A percentile compares a stretch with the other conserved stretches of the same genome.
Evolutionary conservation across 2,888 invertebrate species (phyloP).

Genomic region (Onthophagus sagittarius): DNA sequence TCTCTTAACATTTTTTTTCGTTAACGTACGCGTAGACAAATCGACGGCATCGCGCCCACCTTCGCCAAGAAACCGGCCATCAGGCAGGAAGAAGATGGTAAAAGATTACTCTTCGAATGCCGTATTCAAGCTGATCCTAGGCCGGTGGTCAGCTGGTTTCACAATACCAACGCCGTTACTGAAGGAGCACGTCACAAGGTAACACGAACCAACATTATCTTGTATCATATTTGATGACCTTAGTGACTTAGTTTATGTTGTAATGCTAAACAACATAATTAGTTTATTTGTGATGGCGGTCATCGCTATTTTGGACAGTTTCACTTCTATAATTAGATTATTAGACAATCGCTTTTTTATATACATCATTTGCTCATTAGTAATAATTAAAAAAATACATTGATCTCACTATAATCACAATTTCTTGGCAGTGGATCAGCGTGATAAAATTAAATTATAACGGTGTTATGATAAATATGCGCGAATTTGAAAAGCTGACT

Average conservation of each 20-base stretch:
- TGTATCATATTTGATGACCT: too few species aligned
- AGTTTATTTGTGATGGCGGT: neutral
- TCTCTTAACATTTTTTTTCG: slow-evolving; percentile 11
- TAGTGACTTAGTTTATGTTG: too few species aligned
- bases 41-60: slow-evolving; percentile 95
- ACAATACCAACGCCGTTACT: slow-evolving; percentile 77
- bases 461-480: neutral
- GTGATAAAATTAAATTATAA: neutral
- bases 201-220: slow-evolving; percentile 20
- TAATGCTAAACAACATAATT: too few species aligned
- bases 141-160: slow-evolving; percentile 86
- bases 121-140: slow-evolving; percentile 90
- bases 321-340: neutral
- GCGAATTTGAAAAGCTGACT: neutral
- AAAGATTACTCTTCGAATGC: slow-evolving; percentile 89
- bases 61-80: slow-evolving; percentile 97
- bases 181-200: slow-evolving; percentile 87
- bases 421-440: slow-evolving; percentile 28
- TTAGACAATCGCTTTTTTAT: neutral
- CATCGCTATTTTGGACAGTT: neutral
- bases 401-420: slow-evolving; percentile 27
- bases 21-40: slow-evolving; percentile 68
- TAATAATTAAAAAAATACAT: neutral
- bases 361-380: slow-evolving; percentile 32
- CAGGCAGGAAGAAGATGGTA: slow-evolving; percentile 94